Conservation (phyloP, 2,888 invertebrate genomes). For the Troglohyphantes excavatus region DNA sequence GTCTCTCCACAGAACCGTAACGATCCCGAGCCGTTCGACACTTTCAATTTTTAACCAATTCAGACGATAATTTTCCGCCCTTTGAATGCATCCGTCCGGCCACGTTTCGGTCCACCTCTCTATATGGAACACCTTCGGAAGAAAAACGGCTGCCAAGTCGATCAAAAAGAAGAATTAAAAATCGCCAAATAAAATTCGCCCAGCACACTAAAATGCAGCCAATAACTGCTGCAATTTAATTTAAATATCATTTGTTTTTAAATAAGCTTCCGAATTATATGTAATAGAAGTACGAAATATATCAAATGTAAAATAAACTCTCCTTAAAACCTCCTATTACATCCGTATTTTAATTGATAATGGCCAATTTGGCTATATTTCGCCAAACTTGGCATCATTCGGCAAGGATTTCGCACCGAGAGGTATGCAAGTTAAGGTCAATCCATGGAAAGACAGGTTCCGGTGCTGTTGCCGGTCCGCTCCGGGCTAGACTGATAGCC, state of each 20-base stretch:
- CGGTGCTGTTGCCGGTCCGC: conserved; percentile 34
- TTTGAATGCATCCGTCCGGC: background rate
- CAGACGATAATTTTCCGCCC: background rate
- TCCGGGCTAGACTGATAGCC: conserved; percentile 28
- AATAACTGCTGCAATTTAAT: no score
- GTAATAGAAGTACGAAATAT: no score
- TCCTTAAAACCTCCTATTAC: no score
- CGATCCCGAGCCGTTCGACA: background rate
- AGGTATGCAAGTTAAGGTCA: background rate
- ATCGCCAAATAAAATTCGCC: no score
- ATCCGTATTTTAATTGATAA: no score
- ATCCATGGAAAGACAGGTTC: conserved; percentile 40
- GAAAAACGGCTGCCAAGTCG: background rate
- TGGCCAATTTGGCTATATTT: no score
- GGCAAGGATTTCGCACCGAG: background rate
- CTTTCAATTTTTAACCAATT: background rate
- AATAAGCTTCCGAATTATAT: no score
- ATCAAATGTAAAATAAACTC: no score
- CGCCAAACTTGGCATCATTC: no score
- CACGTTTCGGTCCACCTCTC: conserved; percentile 5
- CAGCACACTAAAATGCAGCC: no score
- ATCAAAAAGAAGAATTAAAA: background rate
- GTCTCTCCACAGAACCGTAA: background rate
- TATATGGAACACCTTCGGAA: background rate
- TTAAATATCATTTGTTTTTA: no score